These are phyloP conservation scores for Pseudomyrmex concolor DNA, from an alignment of 1,140 invertebrate species.

Conservation along the genomic window DNA sequence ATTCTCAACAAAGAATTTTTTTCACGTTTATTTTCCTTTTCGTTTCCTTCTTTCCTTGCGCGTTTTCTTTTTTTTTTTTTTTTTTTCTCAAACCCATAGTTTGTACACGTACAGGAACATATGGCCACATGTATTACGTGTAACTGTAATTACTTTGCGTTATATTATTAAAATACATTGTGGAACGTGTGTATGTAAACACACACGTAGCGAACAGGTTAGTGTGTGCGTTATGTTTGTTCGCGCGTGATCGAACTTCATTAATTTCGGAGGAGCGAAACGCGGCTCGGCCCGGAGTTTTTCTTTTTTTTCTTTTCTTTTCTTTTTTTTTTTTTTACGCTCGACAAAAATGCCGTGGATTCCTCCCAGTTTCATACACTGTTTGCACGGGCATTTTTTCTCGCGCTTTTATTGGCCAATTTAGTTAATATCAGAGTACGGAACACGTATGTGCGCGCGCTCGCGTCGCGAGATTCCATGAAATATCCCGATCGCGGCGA, in stretches of 20 bases:
- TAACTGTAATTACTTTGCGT: no score
- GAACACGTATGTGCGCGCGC: slow-evolving; percentile 17
- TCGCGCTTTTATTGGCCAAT: slow-evolving; percentile 61
- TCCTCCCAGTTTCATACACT: slow-evolving; percentile 35
- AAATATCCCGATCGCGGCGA: slow-evolving; percentile 53
- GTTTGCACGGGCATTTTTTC: slow-evolving; percentile 54
- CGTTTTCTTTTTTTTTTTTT: background rate
- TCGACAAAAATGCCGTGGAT: slow-evolving; percentile 32
- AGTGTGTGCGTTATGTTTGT: slow-evolving; percentile 26
- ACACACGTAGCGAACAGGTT: slow-evolving; percentile 3
- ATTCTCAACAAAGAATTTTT: slow-evolving; percentile 71
- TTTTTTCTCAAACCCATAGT: no score
- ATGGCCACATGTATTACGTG: no score
- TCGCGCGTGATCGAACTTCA: slow-evolving; percentile 36
- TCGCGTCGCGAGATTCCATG: slow-evolving; percentile 61
- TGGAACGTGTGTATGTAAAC: background rate
- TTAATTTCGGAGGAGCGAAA: slow-evolving; percentile 13
- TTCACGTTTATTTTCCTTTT: slow-evolving; percentile 52
- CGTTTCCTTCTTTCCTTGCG: slow-evolving; percentile 37
- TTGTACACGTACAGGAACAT: no score
- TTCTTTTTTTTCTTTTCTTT: background rate
- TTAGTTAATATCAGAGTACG: slow-evolving; percentile 59
- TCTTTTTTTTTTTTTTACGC: background rate
- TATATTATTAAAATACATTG: background rate
- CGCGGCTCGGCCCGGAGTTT: no score